A percentile compares a stretch with the other conserved stretches of the same genome.
phyloP scores from a whole-genome alignment of 2,113 vertebrate genomes.

The Excalfactoria chinensis region DNA sequence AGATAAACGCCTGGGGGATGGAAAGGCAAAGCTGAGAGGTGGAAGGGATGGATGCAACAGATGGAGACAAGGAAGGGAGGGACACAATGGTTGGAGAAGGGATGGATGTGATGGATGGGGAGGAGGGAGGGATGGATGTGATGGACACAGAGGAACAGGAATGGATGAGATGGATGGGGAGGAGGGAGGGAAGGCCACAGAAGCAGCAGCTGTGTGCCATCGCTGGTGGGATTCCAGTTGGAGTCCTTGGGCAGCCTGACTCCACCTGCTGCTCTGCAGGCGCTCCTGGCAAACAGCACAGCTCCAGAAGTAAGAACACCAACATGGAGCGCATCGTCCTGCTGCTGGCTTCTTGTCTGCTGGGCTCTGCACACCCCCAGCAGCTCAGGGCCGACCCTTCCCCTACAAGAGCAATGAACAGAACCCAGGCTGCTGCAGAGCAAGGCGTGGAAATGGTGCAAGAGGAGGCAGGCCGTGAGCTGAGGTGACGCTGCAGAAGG shows the following conservation, averaged over 20 bases:
- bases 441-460: neutral
- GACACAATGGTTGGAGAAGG: no score
- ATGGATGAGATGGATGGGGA: no score
- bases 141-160: no score
- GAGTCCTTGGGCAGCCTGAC: neutral
- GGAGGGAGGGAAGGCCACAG: neutral
- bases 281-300: neutral
- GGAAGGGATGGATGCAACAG: neutral
- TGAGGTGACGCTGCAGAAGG: neutral
- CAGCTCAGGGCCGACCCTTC: neutral
- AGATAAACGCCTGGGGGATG: rapidly evolving
- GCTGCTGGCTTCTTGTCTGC: neutral
- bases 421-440: rapidly evolving
- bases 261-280: neutral
- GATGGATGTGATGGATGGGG: no score
- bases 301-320: neutral
- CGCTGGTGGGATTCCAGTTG: neutral
- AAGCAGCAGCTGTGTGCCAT: neutral
- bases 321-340: no score
- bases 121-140: neutral
- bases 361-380: neutral
- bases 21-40: neutral
- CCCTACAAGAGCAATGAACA: no score
- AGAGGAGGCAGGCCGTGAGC: neutral
- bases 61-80: neutral